Conservation (phyloP, 2,113 vertebrate genomes). For the Amia ocellicauda region DNA sequence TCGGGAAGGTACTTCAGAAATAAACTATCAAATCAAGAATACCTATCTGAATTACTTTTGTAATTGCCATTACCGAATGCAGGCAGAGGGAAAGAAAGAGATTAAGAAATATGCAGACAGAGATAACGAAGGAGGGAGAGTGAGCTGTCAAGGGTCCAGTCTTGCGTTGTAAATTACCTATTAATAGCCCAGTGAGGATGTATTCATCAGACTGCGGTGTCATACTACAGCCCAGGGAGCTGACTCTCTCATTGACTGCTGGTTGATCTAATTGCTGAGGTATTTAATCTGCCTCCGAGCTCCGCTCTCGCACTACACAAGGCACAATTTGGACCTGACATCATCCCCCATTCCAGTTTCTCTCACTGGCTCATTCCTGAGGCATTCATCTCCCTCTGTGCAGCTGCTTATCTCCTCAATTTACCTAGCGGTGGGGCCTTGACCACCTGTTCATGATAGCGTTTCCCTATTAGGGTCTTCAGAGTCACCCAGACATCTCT, state of each 20-base stretch:
- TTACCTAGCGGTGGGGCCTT: background rate
- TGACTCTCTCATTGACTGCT: background rate
- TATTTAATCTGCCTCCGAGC: background rate
- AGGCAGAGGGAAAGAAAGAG: too few species aligned
- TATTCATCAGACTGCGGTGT: slow-evolving; percentile 1
- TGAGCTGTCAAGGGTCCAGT: background rate
- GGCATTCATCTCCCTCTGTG: background rate
- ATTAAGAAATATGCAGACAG: too few species aligned
- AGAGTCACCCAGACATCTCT: too few species aligned
- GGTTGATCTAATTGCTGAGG: background rate
- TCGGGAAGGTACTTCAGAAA: too few species aligned
- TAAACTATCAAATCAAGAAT: too few species aligned
- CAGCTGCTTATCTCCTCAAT: background rate
- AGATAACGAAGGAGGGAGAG: background rate
- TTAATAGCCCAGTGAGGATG: slow-evolving; percentile 1
- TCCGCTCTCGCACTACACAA: background rate
- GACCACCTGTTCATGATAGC: background rate
- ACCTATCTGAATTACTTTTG: too few species aligned
- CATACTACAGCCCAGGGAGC: background rate
- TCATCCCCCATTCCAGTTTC: background rate
- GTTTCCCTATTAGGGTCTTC: background rate
- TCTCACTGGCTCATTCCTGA: background rate
- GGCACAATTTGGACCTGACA: background rate
- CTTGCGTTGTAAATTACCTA: background rate
- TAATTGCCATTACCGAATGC: too few species aligned